A percentile compares a stretch with the other conserved stretches of the same genome.
These are phyloP conservation scores for Dasysyrphus albostriatus DNA, from an alignment of 2,888 invertebrate genomes.

Conservation along the genomic window DNA sequence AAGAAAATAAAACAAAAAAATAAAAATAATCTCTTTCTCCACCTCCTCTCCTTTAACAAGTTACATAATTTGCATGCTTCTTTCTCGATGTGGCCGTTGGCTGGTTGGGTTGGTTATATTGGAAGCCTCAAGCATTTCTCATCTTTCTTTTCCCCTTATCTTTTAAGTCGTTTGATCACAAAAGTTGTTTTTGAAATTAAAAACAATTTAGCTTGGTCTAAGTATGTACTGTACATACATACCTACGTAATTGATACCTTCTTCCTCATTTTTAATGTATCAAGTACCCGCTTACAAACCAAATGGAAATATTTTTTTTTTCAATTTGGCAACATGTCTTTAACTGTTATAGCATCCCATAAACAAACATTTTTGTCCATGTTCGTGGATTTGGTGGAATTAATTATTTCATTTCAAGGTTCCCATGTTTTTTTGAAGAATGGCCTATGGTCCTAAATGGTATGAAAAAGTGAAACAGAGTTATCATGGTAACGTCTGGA, in stretches of 20 bases:
- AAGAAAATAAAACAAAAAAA: conserved; percentile 22
- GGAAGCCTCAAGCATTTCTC: not conserved
- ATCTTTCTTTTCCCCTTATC: conserved; percentile 12
- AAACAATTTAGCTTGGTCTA: conserved; percentile 14
- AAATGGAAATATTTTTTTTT: not conserved
- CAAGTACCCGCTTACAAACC: not conserved
- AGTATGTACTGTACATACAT: not conserved
- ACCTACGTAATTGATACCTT: conserved; percentile 9
- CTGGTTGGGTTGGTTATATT: not conserved
- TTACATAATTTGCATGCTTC: conserved; percentile 37
- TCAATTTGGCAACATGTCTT: not conserved
- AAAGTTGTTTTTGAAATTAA: conserved; percentile 30
- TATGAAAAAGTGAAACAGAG: not conserved
- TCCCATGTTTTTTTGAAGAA: not conserved
- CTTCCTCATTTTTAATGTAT: not conserved
- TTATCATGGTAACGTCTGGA: not conserved
- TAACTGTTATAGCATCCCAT: not conserved
- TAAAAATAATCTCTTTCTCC: conserved; percentile 19
- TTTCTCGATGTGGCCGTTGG: conserved; percentile 12
- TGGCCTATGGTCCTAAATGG: not conserved
- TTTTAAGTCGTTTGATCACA: conserved; percentile 31
- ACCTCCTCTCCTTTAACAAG: not conserved
- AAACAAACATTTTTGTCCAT: not conserved
- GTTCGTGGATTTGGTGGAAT: not conserved
- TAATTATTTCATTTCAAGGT: conserved; percentile 1